Base-by-base conservation (phyloP, 2,888 invertebrate genomes). In the Willowsia nigromaculata region DNA sequence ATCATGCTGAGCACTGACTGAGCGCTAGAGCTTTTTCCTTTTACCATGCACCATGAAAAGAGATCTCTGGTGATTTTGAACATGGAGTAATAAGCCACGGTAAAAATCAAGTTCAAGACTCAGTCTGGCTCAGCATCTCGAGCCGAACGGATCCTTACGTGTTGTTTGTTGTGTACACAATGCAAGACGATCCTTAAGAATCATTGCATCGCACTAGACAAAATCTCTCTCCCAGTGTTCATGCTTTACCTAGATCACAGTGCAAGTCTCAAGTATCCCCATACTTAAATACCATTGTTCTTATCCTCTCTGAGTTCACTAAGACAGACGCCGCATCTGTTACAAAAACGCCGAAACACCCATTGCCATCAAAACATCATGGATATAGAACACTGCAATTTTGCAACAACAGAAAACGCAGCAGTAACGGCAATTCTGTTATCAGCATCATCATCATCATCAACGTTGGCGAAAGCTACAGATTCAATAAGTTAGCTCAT, bases 51-150 rank as follows among this genome's bases (percentile, higher is more conserved):
- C n/a, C n/a, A n/a, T n/a, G n/a, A n/a, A n/a, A n/a, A 68, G 40
- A 68, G 68, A 68, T 68, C 18, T 18, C 18, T 68, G 37, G 68
- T 68, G 18, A 7, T 68, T 11, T 6, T 18, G 18, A 9, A n/a
- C 37, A 18, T 27, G 33, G 37, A 25, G 27, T 33, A 13, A 68
- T 68, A 68, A 68, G 68, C 68, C 7, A 18, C 68, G 18, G n/a
- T 18, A 37, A 74, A 86, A 86, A 80, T 81, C 86, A 87, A 87
- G 87, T 87, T 87, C 87, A 87, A 81, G 81, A 53, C 59, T 80
- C 74, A 87, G 87, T 87, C 56, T 87, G 80, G 86, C 87, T 74
- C 87, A 87, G 87, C 87, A 87, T 87, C 74, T 81, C 87, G 71
- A 80, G 86, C 87, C 71, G 50, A 25, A 22, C 13, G 71, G 68